These are phyloP conservation scores for Scaptomyza caliginosa DNA, from an alignment of 2,888 invertebrate genomes.

Conservation along the genomic window DNA sequence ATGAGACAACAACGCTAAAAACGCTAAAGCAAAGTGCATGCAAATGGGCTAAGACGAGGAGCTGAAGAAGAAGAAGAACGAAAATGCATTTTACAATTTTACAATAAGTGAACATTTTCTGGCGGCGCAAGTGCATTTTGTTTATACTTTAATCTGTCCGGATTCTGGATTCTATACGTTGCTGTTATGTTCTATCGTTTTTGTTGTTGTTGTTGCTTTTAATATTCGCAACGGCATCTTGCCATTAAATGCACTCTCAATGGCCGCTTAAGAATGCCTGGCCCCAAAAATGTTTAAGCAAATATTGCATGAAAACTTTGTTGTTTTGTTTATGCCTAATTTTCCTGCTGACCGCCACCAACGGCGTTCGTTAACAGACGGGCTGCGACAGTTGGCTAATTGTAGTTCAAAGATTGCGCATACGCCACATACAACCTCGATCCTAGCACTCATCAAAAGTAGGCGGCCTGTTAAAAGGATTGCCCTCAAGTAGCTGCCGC, in stretches of 20 bases:
- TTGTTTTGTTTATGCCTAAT: constrained; percentile 39
- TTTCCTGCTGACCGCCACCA: constrained; percentile 4
- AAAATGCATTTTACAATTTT: constrained; percentile 59
- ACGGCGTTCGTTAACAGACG: constrained; percentile 44
- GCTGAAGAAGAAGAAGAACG: constrained; percentile 8
- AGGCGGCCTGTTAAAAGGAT: constrained; percentile 61
- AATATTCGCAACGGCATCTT: constrained; percentile 47
- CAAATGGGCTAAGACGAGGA: constrained; percentile 64
- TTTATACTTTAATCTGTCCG: constrained; percentile 76
- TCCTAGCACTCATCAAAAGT: not conserved
- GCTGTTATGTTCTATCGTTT: constrained; percentile 26
- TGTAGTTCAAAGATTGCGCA: constrained; percentile 68
- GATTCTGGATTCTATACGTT: constrained; percentile 15
- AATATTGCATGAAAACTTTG: constrained; percentile 46
- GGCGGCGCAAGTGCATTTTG: constrained; percentile 57
- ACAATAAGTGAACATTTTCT: constrained; percentile 70
- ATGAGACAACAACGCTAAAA: constrained; percentile 52
- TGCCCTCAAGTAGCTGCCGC: constrained; percentile 55
- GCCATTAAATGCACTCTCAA: constrained; percentile 76
- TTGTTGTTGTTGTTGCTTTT: constrained; percentile 46
- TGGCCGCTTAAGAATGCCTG: constrained; percentile 72
- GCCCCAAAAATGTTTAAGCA: constrained; percentile 68
- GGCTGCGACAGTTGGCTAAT: constrained; percentile 44
- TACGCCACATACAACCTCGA: constrained; percentile 60
- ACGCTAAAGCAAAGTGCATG: constrained; percentile 72